A percentile compares a stretch with the other conserved stretches of the same genome.
Evolutionary conservation across 2,888 invertebrate genomes (phyloP).

Genomic region (Erebia epiphron): DNA sequence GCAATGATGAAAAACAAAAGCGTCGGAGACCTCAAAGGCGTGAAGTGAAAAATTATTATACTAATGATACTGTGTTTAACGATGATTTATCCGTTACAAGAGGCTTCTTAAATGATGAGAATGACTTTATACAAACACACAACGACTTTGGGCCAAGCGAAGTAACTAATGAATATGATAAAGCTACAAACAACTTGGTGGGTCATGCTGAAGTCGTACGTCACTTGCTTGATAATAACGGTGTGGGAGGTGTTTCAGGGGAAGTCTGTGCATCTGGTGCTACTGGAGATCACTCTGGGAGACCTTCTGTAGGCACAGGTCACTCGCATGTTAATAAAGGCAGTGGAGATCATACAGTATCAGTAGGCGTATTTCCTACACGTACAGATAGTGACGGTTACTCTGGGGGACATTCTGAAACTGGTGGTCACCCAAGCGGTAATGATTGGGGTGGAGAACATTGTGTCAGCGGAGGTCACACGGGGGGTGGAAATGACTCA

Average conservation of each 20-base stretch:
- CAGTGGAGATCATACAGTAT: background rate
- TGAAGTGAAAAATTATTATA: background rate
- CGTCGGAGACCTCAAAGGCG: conserved; percentile 1
- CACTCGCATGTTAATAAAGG: background rate
- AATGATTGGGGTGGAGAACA: background rate
- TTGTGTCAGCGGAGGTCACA: background rate
- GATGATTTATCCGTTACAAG: background rate
- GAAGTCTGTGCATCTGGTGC: too few species aligned
- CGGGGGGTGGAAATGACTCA: background rate
- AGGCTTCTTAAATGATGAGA: background rate
- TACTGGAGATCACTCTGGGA: background rate
- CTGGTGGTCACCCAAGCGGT: too few species aligned
- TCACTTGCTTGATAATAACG: background rate
- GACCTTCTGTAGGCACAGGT: background rate
- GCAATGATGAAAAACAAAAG: conserved; percentile 3
- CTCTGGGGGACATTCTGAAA: background rate
- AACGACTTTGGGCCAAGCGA: background rate
- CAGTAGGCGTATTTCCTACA: background rate
- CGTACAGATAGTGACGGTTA: background rate
- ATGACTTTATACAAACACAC: background rate
- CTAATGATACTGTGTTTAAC: background rate
- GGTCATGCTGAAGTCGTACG: background rate
- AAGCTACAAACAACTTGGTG: too few species aligned
- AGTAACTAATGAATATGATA: background rate
- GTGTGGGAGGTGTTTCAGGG: background rate